phyloP scores from a whole-genome alignment of 2,113 vertebrate genomes.

The Corythoichthys intestinalis region DNA sequence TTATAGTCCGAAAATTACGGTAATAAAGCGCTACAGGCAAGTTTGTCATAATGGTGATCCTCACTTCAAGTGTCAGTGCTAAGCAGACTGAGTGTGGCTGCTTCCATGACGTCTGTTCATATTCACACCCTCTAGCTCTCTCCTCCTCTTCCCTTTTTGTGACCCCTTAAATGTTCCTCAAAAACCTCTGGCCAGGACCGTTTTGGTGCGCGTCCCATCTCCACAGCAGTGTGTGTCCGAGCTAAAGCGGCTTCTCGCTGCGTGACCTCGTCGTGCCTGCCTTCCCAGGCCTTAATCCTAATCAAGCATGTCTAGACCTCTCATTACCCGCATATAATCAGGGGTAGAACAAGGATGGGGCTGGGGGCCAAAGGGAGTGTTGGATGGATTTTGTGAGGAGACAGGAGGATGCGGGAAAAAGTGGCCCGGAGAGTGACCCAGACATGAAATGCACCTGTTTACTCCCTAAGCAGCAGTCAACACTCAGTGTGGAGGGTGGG shows the following conservation, averaged over 20 bases:
- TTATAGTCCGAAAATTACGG: too few species aligned
- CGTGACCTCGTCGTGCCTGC: constrained; percentile 54
- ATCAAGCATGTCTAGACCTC: constrained; percentile 75
- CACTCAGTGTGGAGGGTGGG: constrained; percentile 23
- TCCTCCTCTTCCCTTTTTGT: constrained; percentile 24
- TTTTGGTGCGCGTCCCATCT: constrained; percentile 34
- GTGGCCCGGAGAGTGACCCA: constrained; percentile 54
- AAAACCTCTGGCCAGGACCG: constrained; percentile 30
- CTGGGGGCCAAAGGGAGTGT: constrained; percentile 23
- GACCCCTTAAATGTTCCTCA: constrained; percentile 33
- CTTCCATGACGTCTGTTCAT: background rate
- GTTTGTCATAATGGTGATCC: background rate
- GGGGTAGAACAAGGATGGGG: constrained; percentile 29
- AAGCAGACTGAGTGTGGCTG: constrained; percentile 12
- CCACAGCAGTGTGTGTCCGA: constrained; percentile 37
- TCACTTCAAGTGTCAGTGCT: background rate
- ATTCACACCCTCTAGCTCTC: constrained; percentile 19
- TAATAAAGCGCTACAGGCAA: too few species aligned
- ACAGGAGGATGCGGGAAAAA: constrained; percentile 34
- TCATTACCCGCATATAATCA: constrained; percentile 68
- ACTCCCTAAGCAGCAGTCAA: constrained; percentile 25
- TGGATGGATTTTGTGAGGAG: constrained; percentile 23
- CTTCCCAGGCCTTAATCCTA: constrained; percentile 67
- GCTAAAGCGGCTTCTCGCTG: constrained; percentile 46
- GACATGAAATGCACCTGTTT: constrained; percentile 55